phyloP scores from a whole-genome alignment of 2,797 vertebrate genomes.

The Anomalospiza imberbis region DNA sequence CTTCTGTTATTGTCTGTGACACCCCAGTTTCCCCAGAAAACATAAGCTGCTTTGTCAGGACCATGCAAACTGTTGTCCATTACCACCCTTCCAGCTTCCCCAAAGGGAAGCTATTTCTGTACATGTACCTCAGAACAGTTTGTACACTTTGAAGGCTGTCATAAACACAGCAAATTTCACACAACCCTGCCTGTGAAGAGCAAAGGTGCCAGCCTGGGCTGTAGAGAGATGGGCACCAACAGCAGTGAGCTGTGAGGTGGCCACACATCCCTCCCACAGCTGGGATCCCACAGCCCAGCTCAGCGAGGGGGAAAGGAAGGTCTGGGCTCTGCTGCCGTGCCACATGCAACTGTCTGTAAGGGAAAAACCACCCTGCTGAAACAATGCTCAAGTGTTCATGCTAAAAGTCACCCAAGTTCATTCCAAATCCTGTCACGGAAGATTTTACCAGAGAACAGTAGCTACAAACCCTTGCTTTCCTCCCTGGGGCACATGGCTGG shows the following conservation, averaged over 20 bases:
- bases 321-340: background rate
- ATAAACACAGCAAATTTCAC: background rate
- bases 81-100: background rate
- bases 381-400: background rate
- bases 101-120: background rate
- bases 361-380: background rate
- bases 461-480: background rate
- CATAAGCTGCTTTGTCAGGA: background rate
- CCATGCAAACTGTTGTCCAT: background rate
- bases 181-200: background rate
- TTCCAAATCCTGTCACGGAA: background rate
- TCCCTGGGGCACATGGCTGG: background rate
- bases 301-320: background rate
- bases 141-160: background rate
- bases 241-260: accelerated
- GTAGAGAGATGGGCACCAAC: background rate
- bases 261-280: background rate
- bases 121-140: background rate
- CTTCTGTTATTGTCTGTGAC: background rate
- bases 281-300: background rate
- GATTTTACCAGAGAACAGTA: background rate
- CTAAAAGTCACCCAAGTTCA: background rate
- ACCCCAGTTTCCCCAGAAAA: background rate
- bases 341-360: background rate
- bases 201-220: background rate